These are phyloP conservation scores for Cyclophora albipunctata DNA, from an alignment of 2,888 invertebrate genomes.

Conservation along the genomic window DNA sequence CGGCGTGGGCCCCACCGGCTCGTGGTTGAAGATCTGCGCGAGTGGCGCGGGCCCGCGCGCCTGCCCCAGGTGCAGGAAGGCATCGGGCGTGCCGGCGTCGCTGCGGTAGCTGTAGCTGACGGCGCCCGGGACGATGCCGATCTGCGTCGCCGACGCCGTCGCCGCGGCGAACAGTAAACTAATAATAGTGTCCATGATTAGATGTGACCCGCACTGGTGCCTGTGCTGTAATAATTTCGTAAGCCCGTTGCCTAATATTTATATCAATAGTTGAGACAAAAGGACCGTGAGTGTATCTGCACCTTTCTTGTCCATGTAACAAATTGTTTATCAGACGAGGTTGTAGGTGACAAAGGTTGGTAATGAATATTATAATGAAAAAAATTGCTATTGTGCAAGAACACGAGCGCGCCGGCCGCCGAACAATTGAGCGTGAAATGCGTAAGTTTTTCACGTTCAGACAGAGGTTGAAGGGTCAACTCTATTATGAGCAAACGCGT, in stretches of 20 bases:
- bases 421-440: slow-evolving; percentile 45
- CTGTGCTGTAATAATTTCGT: slow-evolving; percentile 60
- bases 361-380: slow-evolving; percentile 40
- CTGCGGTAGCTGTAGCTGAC: slow-evolving; percentile 73
- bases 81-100: slow-evolving; percentile 65
- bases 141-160: slow-evolving; percentile 45
- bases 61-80: slow-evolving; percentile 56
- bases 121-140: slow-evolving; percentile 63
- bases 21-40: slow-evolving; percentile 42
- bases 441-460: slow-evolving; percentile 32
- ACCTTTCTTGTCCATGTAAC: slow-evolving; percentile 68
- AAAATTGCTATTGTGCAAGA: slow-evolving; percentile 48
- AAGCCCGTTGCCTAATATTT: slow-evolving; percentile 67
- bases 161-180: slow-evolving; percentile 40
- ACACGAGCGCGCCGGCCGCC: slow-evolving; percentile 38
- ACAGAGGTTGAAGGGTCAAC: slow-evolving; percentile 19
- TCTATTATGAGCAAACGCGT: not conserved
- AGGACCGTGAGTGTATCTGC: slow-evolving; percentile 53
- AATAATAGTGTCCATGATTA: slow-evolving; percentile 50
- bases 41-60: slow-evolving; percentile 43
- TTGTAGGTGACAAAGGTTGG: slow-evolving; percentile 63
- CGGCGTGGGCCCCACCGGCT: slow-evolving; percentile 35
- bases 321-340: slow-evolving; percentile 66
- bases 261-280: slow-evolving; percentile 59
- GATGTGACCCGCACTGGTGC: slow-evolving; percentile 47